A percentile compares a stretch with the other conserved stretches of the same genome.
Conservation (phyloP, 1,140 invertebrate genomes). For the Heliconius himera region DNA sequence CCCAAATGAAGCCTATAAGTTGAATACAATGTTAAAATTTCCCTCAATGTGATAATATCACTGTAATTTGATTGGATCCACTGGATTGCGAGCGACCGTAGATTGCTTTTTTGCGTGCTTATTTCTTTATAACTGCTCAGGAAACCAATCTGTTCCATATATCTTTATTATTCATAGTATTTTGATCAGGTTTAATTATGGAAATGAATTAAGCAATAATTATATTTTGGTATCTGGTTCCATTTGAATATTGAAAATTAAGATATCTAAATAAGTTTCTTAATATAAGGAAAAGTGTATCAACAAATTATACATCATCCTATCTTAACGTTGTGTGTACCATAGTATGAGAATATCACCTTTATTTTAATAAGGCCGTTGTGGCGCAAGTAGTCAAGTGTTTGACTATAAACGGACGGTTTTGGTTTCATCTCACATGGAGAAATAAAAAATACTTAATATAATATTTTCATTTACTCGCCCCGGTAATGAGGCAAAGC, state of each 20-base stretch:
- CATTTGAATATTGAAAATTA: neutral
- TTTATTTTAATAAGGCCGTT: no score
- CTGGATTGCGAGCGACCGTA: conserved; percentile 26
- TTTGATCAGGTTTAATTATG: neutral
- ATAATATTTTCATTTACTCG: no score
- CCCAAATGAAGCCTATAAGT: conserved; percentile 7
- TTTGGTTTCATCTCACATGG: no score
- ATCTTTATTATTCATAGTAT: conserved; percentile 7
- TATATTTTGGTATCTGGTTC: neutral
- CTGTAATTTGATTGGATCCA: conserved; percentile 30
- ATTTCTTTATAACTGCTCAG: conserved; percentile 28
- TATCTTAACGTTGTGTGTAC: no score
- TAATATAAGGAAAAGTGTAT: neutral
- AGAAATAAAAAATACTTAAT: no score
- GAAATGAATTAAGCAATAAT: neutral
- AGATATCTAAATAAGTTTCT: no score
- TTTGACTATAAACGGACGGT: no score
- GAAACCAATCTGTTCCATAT: conserved; percentile 13
- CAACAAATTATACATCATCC: no score
- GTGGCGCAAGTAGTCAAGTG: no score
- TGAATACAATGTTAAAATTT: conserved; percentile 24
- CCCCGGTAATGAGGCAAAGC: no score
- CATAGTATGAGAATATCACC: no score
- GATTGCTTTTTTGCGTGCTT: conserved; percentile 32
- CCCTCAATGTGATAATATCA: conserved; percentile 26